Base-by-base conservation (phyloP, 2,888 invertebrate genomes). In the Cheilosia vulpina region DNA sequence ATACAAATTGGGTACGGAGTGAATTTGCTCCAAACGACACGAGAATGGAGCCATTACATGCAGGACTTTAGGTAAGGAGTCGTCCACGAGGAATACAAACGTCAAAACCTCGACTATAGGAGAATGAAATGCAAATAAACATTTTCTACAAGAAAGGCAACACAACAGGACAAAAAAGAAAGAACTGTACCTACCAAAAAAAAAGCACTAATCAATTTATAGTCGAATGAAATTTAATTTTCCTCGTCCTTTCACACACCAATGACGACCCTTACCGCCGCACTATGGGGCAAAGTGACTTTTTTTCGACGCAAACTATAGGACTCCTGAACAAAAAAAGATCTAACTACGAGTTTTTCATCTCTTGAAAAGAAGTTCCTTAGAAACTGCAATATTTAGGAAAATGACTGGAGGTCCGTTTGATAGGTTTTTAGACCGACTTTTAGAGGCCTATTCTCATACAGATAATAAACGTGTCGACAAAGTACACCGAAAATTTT, bases 171-270 rank as follows among this genome's bases (percentile, higher is more conserved):
- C 31, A 9, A 7, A 41, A 5, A 7, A 11, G 62, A 19, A 31
- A 45, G 45, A 45, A 43, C 31, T 31, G 31, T 31, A 31, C 53
- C n/a, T 9, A n/a, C 7, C 13, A 41, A 75, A 63, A 68, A 60
- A 62, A 72, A 31, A 78, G 69, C 78, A 69, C 75, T 79, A 84
- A 84, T 84, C 79, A 84, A 83, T 78, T 83, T 83, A 78, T 78
- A 62, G 62, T 63, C 78, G 78, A 83, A 78, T 78, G 62, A 83
- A 84, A 84, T 84, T 84, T 79, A 84, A 84, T 84, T 79, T 84
- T 79, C 73, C 63, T 75, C 79, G 75, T 81, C 69, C 76, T 76
- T 76, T 71, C 43, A 38, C 4, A 13, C 13, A 60, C 57, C 69
- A 71, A 71, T 71, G 69, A 34, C 79, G 73, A 75, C 73, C 63